Base-by-base conservation (phyloP, 2,113 vertebrate species). In the Tricholaema leucomelas region DNA sequence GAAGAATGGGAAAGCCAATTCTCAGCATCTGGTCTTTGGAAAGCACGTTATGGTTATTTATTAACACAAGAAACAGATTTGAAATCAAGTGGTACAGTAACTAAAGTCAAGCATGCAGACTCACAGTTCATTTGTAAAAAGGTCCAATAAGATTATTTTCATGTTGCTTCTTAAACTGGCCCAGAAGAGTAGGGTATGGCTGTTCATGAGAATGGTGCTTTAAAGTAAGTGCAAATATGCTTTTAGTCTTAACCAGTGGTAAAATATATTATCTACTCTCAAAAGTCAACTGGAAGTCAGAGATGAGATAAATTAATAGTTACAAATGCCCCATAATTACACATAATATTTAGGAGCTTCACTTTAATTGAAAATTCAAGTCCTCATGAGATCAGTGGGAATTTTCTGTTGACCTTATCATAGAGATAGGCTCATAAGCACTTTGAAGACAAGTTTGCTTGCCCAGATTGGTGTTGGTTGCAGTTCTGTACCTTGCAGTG, bases 241-340 rank as follows among this genome's bases (percentile, higher is more conserved):
- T 36, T 74, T 75, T 59, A 85, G 56, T 59, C 52, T 89, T 56
- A 70, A 83, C 67, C 14, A 55, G 14, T 81, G 87, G 59, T 71
- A 58, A 52, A 52, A 46, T 23, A 46, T 50, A 84, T 82, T 79
- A 64, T 80, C 59, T 93, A 59, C 40, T 89, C 79, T 82, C 78
- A 71, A 74, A 85, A 89, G 74, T 77, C 86, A 92, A 67, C 66
- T 87, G 52, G 78, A 94, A 90, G 84, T 91, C 83, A 74, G 66
- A 82, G 78, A 71, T 81, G 71, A 89, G 86, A 93, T 71, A 91
- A 88, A 94, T 95, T 96, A 94, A 94, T 92, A 88, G 88, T 87
- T 89, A 85, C 16, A 87, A 88, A 87, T 93, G 58, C 64, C 82
- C 74, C 64, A 66, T 93, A 93, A 89, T 83, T 82, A 35, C 56